Conservation (phyloP, 2,888 invertebrate species). For the Patella ulyssiponensis region DNA sequence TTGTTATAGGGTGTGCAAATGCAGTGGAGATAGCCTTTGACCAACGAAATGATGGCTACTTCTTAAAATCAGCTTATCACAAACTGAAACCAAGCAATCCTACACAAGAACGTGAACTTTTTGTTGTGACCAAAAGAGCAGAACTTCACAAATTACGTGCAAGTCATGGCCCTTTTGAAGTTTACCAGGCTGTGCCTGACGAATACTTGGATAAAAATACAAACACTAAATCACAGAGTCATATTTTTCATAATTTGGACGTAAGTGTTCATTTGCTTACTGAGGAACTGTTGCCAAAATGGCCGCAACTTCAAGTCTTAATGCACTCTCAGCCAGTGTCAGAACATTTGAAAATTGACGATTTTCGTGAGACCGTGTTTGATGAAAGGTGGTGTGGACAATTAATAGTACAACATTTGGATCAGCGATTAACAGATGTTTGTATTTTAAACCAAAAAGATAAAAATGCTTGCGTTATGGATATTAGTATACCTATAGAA, state of each 20-base stretch:
- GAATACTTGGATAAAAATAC: slow-evolving; percentile 29
- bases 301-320: slow-evolving; percentile 91
- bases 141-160: slow-evolving; percentile 92
- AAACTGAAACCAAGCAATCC: slow-evolving; percentile 54
- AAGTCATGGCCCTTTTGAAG: slow-evolving; percentile 94
- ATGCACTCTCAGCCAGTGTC: slow-evolving; percentile 84
- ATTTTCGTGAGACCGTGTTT: slow-evolving; percentile 34
- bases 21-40: slow-evolving; percentile 66
- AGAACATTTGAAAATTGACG: slow-evolving; percentile 32
- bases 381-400: slow-evolving; percentile 63
- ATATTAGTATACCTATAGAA: slow-evolving; percentile 87
- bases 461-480: slow-evolving; percentile 92
- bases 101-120: slow-evolving; percentile 82
- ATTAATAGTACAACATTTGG: slow-evolving; percentile 67
- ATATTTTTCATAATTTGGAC: slow-evolving; percentile 76
- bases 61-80: slow-evolving; percentile 73
- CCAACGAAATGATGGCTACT: slow-evolving; percentile 66
- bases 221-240: slow-evolving; percentile 43
- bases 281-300: slow-evolving; percentile 86
- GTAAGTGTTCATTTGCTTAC: slow-evolving; percentile 96
- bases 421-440: slow-evolving; percentile 83
- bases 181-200: slow-evolving; percentile 93
- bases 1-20: slow-evolving; percentile 47
- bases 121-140: slow-evolving; percentile 91
- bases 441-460: slow-evolving; percentile 87